Conservation (phyloP, 2,888 invertebrate genomes). For the Diaperis boleti region DNA sequence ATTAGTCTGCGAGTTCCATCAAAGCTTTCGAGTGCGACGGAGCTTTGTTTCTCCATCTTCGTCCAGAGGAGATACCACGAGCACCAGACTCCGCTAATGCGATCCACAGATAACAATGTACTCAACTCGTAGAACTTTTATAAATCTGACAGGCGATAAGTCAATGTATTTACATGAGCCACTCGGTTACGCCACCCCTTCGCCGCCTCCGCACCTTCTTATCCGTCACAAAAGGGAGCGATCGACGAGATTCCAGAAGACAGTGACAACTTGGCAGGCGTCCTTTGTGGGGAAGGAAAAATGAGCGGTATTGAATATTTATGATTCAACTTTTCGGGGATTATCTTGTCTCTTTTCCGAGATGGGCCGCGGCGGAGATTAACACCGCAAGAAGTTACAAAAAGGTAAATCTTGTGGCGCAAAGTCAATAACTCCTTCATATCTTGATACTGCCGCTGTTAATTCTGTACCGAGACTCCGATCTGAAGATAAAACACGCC, state of each 20-base stretch:
- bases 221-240: slow-evolving; percentile 31
- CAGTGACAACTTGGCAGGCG: slow-evolving; percentile 42
- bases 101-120: slow-evolving; percentile 60
- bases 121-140: slow-evolving; percentile 59
- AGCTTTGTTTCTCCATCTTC: slow-evolving; percentile 44
- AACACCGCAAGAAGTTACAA: slow-evolving; percentile 12
- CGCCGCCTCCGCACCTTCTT: slow-evolving; percentile 37
- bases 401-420: slow-evolving; percentile 5
- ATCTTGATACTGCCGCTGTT: slow-evolving; percentile 10
- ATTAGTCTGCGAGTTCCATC: slow-evolving; percentile 46
- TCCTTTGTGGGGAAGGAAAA: slow-evolving; percentile 36
- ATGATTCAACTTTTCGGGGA: slow-evolving; percentile 48
- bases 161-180: slow-evolving; percentile 59
- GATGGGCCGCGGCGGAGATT: slow-evolving; percentile 2
- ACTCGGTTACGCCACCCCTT: slow-evolving; percentile 52
- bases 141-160: slow-evolving; percentile 62
- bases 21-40: slow-evolving; percentile 19
- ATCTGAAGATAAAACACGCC: slow-evolving; percentile 25
- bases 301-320: slow-evolving; percentile 50
- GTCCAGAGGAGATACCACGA: slow-evolving; percentile 52
- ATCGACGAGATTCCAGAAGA: slow-evolving; percentile 35
- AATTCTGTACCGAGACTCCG: slow-evolving; percentile 18
- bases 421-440: slow-evolving; percentile 14
- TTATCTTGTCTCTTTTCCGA: slow-evolving; percentile 27
- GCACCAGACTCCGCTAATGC: slow-evolving; percentile 59